phyloP scores from a whole-genome alignment of 2,797 vertebrate genomes.

The Gymnoscopelus microlampas region DNA sequence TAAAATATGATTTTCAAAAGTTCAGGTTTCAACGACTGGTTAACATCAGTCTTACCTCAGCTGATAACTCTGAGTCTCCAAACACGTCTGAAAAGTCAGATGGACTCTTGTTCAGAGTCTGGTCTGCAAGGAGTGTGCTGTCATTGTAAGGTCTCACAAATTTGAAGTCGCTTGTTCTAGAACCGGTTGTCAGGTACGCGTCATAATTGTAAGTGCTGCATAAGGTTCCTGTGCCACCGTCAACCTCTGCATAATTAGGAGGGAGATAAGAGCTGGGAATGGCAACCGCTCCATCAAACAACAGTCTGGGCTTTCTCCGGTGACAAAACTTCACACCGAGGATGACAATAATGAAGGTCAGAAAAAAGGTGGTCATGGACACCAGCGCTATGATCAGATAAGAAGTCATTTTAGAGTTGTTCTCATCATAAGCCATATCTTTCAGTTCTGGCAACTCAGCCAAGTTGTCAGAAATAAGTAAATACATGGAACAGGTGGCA shows the following conservation, averaged over 20 bases:
- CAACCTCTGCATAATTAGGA: no score
- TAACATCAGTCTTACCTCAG: no score
- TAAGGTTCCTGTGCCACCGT: conserved; percentile 36
- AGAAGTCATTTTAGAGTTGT: conserved; percentile 45
- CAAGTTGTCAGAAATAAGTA: conserved; percentile 54
- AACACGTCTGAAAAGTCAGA: conserved; percentile 15
- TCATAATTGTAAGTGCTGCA: conserved; percentile 50
- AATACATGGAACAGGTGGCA: conserved; percentile 47
- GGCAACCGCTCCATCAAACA: no score
- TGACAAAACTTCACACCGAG: no score
- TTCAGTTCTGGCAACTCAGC: conserved; percentile 58
- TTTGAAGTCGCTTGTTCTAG: conserved; percentile 40
- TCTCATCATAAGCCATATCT: conserved; percentile 47
- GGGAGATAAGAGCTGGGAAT: no score
- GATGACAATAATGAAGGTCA: no score
- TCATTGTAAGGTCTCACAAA: conserved; percentile 37
- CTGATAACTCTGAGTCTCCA: neutral
- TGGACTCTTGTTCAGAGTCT: conserved; percentile 22
- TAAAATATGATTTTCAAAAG: no score
- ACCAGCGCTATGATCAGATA: conserved; percentile 36
- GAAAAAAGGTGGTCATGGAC: no score
- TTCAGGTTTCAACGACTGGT: neutral
- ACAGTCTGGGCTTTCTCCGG: no score
- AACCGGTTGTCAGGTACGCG: conserved; percentile 43
- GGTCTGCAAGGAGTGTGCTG: conserved; percentile 7